Evolutionary conservation across 2,797 vertebrate genomes (phyloP), one percentile per base, ranked within the genome.

Genomic region (Ateles fusciceps): DNA sequence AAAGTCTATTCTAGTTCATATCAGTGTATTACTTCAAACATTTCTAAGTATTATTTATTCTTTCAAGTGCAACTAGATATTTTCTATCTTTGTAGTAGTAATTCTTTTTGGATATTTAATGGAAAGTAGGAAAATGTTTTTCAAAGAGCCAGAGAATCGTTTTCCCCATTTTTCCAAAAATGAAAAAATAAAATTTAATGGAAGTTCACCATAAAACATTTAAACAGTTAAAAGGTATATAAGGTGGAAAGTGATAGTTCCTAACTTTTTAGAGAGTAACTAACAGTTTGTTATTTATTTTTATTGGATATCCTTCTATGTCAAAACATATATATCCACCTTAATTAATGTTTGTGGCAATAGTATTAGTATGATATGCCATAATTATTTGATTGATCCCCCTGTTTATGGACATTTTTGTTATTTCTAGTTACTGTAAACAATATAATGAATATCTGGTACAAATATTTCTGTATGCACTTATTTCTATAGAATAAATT

Each of bases 71-170:
- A 79, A 61, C 30, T 92, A 81, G 33, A 46, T 76, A 46, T 78
- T 92, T 96, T 95, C 36, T 92, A 39, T 95, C 36, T 75, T 93
- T 91, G 9, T 80, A 88, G 12, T 57, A 79, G 2, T 85, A 92
- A 50, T 91, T 52, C 42, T 94, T 84, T 96, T 89, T 75, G 84
- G 52, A 80, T 55, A 93, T 93, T 91, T 91, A 79, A 52, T 78
- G 46, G 39, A 84, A 79, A 85, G 12, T 76, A 30, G 89, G 59
- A 83, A 33, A 78, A 64, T 81, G 33, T 87, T 90, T 90, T 90
- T 91, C 15, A 50, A 72, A 96, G 57, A 33, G 19, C 44, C n/a
- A 91, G 33, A 88, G 61, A 80, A 57, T 78, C 55, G 61, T 89
- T 52, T 68, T 30, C 30, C 21, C 52, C 30, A 13, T 24, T 87